Evolutionary conservation across 2,888 invertebrate genomes (phyloP).

Genomic region (Noctuana brunneofusca): DNA sequence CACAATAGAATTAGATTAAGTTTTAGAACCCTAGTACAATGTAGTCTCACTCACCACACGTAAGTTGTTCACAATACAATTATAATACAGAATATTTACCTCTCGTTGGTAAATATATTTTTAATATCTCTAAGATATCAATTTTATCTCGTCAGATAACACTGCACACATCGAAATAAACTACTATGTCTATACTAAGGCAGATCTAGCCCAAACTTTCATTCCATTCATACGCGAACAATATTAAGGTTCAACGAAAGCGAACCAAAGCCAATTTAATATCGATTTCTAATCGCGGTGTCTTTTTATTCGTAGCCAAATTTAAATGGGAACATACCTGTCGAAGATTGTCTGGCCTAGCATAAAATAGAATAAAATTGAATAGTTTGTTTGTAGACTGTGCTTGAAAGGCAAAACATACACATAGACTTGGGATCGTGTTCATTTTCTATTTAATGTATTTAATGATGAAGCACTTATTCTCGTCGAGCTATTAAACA

Average conservation of each 20-base stretch:
- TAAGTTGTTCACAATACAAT: neutral
- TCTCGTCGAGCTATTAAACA: too few relatives aligned
- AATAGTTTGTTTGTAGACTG: conserved; percentile 8
- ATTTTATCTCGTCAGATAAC: conserved; percentile 40
- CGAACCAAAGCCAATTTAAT: conserved; percentile 19
- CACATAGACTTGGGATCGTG: neutral
- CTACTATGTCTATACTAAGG: conserved; percentile 8
- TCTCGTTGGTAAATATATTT: conserved; percentile 28
- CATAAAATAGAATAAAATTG: conserved; percentile 2
- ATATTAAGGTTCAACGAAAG: conserved; percentile 30
- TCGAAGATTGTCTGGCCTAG: conserved; percentile 14
- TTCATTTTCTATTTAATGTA: neutral
- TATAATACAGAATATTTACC: too few relatives aligned
- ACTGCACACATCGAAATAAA: conserved; percentile 27
- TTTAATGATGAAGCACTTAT: too few relatives aligned
- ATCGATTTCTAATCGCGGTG: conserved; percentile 29
- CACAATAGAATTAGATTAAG: neutral
- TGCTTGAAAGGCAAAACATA: conserved; percentile 2
- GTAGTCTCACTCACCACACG: too few relatives aligned
- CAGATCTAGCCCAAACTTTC: conserved; percentile 37
- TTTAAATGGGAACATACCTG: conserved; percentile 15
- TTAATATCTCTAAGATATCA: conserved; percentile 37
- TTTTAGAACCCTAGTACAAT: too few relatives aligned
- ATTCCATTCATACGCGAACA: conserved; percentile 28
- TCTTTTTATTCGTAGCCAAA: conserved; percentile 27